Base-by-base conservation (phyloP, 2,888 invertebrate species). In the Andrena marginata region DNA sequence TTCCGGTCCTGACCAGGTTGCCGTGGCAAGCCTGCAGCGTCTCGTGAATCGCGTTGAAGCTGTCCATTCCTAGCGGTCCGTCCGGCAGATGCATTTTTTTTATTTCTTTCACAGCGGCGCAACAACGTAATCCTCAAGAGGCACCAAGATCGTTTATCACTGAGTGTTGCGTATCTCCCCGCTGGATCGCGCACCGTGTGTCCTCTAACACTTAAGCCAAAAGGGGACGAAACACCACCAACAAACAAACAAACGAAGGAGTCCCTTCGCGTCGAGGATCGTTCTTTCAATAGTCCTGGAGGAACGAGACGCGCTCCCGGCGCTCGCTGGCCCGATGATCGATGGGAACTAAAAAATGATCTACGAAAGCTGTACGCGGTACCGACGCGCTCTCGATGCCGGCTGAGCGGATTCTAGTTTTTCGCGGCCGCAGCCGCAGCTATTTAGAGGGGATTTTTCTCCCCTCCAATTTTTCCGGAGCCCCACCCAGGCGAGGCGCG, bases 1-100 rank as follows among this genome's bases (percentile, higher is more conserved):
- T 98, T 68, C 99, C 99, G 35, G 99, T 99, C 94, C 97, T 97
- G 89, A 98, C 97, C 92, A 99, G 95, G 93, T 98, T 98, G n/a
- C 98, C 98, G 92, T 98, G 98, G 92, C 97, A 98, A 92, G 98
- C 98, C 94, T 97, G 96, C 87, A 97, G 96, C 91, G 97, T 96
- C 91, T 97, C 97, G 93, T 97, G 96, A 89, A 97, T 95, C 89
- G 96, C 96, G 87, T 96, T 95, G 94, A 96, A 97, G 94, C 97
- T 96, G 91, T 97, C 97, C 94, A 96, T 96, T 95, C 96, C 96
- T 87, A 95, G 95, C 87, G 96, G 95, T 90, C 96, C 95, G 89
- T 95, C 96, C 93, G 96, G 96, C 82, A 96, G 94, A 96, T 96
- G 96, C 96, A 96, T 96, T 94, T 94, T 91, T 76, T 13, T 96